A percentile compares a stretch with the other conserved stretches of the same genome.
phyloP scores from a whole-genome alignment of 2,888 invertebrate species.

The Hyposoter didymator region DNA sequence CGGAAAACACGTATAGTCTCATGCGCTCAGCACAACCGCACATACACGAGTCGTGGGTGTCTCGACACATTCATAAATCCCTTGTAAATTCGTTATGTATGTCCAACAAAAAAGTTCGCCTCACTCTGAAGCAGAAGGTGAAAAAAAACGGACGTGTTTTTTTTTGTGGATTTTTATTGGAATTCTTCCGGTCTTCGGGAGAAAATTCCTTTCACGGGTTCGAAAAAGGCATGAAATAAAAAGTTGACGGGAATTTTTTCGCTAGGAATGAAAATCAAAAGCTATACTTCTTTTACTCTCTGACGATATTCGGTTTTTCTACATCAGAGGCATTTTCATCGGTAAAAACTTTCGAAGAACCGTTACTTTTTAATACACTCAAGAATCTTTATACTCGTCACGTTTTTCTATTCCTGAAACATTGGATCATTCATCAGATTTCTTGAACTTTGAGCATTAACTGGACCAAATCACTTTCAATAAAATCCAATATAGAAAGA shows the following conservation, averaged over 20 bases:
- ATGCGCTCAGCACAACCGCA: background rate
- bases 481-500: too few species aligned
- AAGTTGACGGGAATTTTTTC: background rate
- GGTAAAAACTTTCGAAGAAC: too few species aligned
- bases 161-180: conserved; percentile 29
- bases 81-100: background rate
- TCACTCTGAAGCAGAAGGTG: background rate
- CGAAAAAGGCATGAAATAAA: background rate
- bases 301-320: background rate
- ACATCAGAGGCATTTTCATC: too few species aligned
- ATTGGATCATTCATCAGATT: too few species aligned
- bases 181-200: background rate
- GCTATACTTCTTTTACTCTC: background rate
- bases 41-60: background rate
- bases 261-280: background rate
- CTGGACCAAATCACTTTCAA: too few species aligned
- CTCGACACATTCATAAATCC: background rate
- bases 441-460: too few species aligned
- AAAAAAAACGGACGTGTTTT: background rate
- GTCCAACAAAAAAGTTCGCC: conserved; percentile 13
- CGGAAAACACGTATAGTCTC: conserved; percentile 12
- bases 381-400: too few species aligned
- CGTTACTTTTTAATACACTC: too few species aligned
- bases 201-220: background rate
- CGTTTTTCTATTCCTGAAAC: too few species aligned